Base-by-base conservation (phyloP, 2,888 invertebrate genomes). In the Lasius fuliginosus region DNA sequence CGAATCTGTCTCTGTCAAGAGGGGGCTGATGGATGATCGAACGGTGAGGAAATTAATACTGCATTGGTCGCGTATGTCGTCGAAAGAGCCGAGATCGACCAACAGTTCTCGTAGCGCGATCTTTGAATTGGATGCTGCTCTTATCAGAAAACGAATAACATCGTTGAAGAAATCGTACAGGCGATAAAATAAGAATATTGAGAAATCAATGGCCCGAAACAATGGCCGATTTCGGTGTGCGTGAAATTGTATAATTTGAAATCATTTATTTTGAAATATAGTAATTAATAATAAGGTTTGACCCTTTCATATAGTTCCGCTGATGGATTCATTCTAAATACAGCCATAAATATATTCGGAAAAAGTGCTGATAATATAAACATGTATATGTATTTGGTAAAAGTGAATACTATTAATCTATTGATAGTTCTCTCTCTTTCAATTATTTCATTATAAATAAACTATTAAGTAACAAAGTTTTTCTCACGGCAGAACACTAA, bases 31-130 rank as follows among this genome's bases (percentile, higher is more conserved):
- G 68, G 79, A 81, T 79, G 58, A 15, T 60, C 23, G 36, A 30
- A 73, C 60, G 36, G 18, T n/a, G 49, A 73, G 36, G 49, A 73
- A 81, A 81, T 81, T 81, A 81, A 81, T 81, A 46, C 18, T 11
- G 23, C 23, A 12, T 71, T 36, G 36, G 40, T 27, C 33, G 42
- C 33, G 15, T 11, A 23, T 18, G 68, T 60, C 23, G 46, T 23
- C 67, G 68, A 53, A 2, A 53, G 49, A 27, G 36, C 15, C 12
- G 58, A 56, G 42, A 69, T 46, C 58, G 23, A 42, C 30, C 30
- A 40, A 53, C 36, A 3, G n/a, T 60, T 60, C 27, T 60, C n/a
- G 27, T 23, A 40, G 8, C 2, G 3, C 27, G 46, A 11, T 79
- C 42, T 46, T 6, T 6, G 27, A 11, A 30, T 62, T 27, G 58